Percentiles rank a stretch among this genome's conserved stretches.
These are phyloP conservation scores for Tadarida brasiliensis DNA, from an alignment of 2,797 vertebrate genomes.

Conservation along the genomic window DNA sequence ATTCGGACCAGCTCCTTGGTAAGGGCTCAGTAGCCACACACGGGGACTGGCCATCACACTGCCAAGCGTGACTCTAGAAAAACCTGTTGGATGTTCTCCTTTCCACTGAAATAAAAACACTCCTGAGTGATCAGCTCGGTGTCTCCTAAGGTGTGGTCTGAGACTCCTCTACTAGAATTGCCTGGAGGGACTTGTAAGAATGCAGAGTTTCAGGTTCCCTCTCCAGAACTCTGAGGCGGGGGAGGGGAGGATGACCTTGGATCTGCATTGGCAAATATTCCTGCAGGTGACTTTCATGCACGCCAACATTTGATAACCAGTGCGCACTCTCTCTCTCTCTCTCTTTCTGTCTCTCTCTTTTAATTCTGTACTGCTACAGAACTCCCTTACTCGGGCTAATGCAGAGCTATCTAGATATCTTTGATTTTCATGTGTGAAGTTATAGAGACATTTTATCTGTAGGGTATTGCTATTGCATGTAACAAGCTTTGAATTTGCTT, in stretches of 20 bases:
- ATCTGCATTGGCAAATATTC: background rate
- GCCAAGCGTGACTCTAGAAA: background rate
- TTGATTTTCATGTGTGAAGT: conserved; percentile 28
- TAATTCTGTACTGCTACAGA: background rate
- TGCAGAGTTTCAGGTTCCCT: background rate
- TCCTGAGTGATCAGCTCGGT: background rate
- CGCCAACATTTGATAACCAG: background rate
- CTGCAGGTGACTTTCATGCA: background rate
- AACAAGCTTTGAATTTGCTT: background rate
- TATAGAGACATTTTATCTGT: background rate
- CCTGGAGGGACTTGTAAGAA: background rate
- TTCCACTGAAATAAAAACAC: background rate
- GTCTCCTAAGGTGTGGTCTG: background rate
- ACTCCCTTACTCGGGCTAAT: background rate
- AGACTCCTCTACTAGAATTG: background rate
- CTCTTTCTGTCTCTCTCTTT: background rate
- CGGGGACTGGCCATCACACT: background rate
- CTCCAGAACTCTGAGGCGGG: background rate
- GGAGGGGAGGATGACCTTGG: accelerated
- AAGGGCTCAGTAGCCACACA: background rate
- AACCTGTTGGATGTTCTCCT: background rate
- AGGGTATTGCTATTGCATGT: background rate
- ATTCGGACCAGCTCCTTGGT: background rate
- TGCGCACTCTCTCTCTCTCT: background rate
- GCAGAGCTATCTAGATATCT: background rate